phyloP scores from a whole-genome alignment of 2,797 vertebrate species.

The Lepus oiostolus region DNA sequence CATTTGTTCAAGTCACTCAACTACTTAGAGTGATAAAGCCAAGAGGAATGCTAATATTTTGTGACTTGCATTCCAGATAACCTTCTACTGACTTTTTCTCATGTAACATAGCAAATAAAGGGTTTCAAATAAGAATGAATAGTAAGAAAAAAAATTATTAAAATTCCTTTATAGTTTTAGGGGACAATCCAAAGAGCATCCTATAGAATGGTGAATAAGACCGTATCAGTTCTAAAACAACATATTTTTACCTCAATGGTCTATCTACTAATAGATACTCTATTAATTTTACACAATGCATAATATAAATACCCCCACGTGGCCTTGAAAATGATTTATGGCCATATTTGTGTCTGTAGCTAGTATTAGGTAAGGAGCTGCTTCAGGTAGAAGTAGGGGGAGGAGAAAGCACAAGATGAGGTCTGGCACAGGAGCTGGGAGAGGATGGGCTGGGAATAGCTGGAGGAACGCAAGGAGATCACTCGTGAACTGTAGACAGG shows the following conservation, averaged over 20 bases:
- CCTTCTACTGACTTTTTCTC: neutral
- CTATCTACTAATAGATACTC: neutral
- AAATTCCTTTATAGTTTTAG: slow-evolving; percentile 3
- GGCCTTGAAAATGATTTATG: neutral
- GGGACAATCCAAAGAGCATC: slow-evolving; percentile 10
- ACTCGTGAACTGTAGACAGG: neutral
- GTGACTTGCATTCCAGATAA: neutral
- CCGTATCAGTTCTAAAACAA: neutral
- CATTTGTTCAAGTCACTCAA: slow-evolving; percentile 7
- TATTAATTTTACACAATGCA: slow-evolving; percentile 28
- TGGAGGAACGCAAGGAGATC: neutral
- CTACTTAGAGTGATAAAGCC: neutral
- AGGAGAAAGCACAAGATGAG: neutral
- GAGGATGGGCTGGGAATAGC: slow-evolving; percentile 20
- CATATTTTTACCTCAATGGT: slow-evolving; percentile 30
- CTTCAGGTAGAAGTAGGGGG: neutral
- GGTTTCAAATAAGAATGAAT: neutral
- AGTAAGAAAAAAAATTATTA: neutral
- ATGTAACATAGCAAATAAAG: neutral
- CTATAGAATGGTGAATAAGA: slow-evolving; percentile 6
- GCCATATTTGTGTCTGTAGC: slow-evolving; percentile 29
- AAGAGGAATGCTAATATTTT: neutral
- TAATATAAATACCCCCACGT: slow-evolving; percentile 23
- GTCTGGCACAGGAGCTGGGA: slow-evolving; percentile 14
- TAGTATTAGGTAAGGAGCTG: neutral